A percentile compares a stretch with the other conserved stretches of the same genome.
phyloP scores from a whole-genome alignment of 2,888 invertebrate genomes.

The Thalpophila matura region DNA sequence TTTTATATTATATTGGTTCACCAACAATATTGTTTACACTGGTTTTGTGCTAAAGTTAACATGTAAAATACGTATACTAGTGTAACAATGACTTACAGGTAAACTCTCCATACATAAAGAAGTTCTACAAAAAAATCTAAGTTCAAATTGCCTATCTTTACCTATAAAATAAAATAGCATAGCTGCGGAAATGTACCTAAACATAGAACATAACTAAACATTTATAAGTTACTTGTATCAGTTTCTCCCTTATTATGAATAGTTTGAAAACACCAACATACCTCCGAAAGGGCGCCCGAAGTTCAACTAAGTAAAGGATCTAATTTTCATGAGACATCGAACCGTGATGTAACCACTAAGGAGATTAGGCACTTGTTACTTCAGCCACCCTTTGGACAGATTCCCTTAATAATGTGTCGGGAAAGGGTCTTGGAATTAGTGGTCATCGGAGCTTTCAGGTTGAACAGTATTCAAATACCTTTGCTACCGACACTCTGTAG shows the following conservation, averaged over 20 bases:
- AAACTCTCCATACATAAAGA: no score
- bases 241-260: slow-evolving; percentile 31
- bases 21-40: no score
- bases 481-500: not conserved
- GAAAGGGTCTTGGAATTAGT: slow-evolving; percentile 71
- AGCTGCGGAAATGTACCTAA: no score
- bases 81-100: no score
- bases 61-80: no score
- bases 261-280: slow-evolving; percentile 40
- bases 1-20: no score
- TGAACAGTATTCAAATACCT: slow-evolving; percentile 52
- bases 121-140: no score
- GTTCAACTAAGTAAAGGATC: slow-evolving; percentile 72
- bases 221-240: slow-evolving; percentile 22
- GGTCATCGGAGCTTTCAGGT: slow-evolving; percentile 68
- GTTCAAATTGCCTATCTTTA: no score
- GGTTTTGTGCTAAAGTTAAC: no score
- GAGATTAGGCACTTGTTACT: slow-evolving; percentile 81
- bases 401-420: slow-evolving; percentile 72
- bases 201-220: not conserved
- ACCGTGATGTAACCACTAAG: slow-evolving; percentile 78
- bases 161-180: no score
- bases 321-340: slow-evolving; percentile 82
- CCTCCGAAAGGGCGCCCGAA: slow-evolving; percentile 63
- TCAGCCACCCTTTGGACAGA: slow-evolving; percentile 67